Evolutionary conservation across 2,113 vertebrate species (phyloP).

Genomic region (Python bivittatus): DNA sequence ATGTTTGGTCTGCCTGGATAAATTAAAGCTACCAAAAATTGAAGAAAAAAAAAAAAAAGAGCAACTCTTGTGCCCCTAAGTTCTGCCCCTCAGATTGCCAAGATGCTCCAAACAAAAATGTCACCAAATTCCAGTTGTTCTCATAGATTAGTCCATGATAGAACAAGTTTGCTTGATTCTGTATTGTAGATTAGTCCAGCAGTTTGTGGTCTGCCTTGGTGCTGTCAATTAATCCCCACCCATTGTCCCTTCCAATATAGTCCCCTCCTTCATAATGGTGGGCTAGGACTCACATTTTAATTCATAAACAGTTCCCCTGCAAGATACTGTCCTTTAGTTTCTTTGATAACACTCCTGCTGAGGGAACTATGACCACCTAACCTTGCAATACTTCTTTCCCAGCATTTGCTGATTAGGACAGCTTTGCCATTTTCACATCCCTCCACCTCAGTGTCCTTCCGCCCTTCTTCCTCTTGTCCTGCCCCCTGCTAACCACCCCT

Average conservation of each 20-base stretch:
- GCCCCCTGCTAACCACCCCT: slow-evolving; percentile 51
- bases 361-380: slow-evolving; percentile 64
- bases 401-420: slow-evolving; percentile 64
- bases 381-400: slow-evolving; percentile 57
- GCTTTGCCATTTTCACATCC: slow-evolving; percentile 64
- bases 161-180: background rate
- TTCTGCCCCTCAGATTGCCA: background rate
- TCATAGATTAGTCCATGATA: background rate
- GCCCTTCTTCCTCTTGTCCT: slow-evolving; percentile 49
- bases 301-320: slow-evolving; percentile 61
- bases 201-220: background rate
- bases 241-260: background rate
- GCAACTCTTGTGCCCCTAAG: background rate
- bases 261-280: slow-evolving; percentile 34
- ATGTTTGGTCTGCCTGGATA: background rate
- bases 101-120: background rate
- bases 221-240: slow-evolving; percentile 3
- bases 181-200: background rate
- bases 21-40: background rate
- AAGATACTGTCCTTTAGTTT: slow-evolving; percentile 36
- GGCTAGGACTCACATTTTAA: slow-evolving; percentile 54
- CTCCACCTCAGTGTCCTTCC: slow-evolving; percentile 29
- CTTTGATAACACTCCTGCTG: slow-evolving; percentile 53
- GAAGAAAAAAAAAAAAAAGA: background rate
- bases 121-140: background rate